Evolutionary conservation across 1,140 invertebrate genomes (phyloP).

Genomic region (Asbolus verrucosus): DNA sequence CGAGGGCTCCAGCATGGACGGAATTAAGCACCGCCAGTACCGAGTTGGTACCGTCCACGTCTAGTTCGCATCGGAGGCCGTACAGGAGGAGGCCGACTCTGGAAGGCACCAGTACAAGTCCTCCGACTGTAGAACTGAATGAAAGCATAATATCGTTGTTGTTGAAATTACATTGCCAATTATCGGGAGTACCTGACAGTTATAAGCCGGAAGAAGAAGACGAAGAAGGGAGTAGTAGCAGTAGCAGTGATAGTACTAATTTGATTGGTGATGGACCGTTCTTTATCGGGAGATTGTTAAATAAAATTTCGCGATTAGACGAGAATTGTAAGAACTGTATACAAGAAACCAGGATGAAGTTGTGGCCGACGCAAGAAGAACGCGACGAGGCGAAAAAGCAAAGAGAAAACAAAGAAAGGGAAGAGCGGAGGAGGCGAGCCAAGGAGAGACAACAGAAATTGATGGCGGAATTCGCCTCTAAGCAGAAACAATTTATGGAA

Average conservation of each 20-base stretch:
- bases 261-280: conserved; percentile 88
- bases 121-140: conserved; percentile 76
- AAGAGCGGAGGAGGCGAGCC: conserved; percentile 84
- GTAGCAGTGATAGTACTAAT: too few relatives aligned
- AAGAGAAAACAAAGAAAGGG: conserved; percentile 79
- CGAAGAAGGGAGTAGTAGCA: conserved; percentile 36
- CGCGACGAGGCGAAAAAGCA: conserved; percentile 80
- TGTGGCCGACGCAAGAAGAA: conserved; percentile 85
- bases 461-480: conserved; percentile 92
- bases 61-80: conserved; percentile 56
- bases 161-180: conserved; percentile 92
- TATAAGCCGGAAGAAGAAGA: conserved; percentile 72
- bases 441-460: conserved; percentile 91
- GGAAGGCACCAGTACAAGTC: conserved; percentile 52
- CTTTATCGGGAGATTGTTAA: conserved; percentile 84
- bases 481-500: conserved; percentile 93
- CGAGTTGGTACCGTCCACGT: conserved; percentile 69
- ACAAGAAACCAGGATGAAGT: conserved; percentile 72
- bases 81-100: conserved; percentile 52
- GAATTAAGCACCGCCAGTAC: conserved; percentile 60
- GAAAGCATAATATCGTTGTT: conserved; percentile 94
- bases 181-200: conserved; percentile 85
- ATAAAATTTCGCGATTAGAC: conserved; percentile 79
- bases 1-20: conserved; percentile 55
- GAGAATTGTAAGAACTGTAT: conserved; percentile 69